A percentile compares a stretch with the other conserved stretches of the same genome.
phyloP scores from a whole-genome alignment of 2,113 vertebrate species.

The Elephas maximus region DNA sequence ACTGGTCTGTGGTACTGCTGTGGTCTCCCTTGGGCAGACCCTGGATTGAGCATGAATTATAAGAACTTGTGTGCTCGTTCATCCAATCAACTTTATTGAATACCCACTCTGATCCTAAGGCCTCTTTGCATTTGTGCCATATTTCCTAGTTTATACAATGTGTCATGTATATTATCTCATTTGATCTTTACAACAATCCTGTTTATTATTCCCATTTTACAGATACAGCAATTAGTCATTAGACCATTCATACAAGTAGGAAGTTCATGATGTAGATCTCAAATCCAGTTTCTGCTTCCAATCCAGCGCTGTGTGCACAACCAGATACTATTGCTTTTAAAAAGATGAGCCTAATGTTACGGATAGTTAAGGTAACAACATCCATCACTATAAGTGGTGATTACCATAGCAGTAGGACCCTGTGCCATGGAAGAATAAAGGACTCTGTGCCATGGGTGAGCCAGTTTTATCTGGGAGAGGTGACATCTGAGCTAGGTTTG shows the following conservation, averaged over 20 bases:
- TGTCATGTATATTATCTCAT: not conserved
- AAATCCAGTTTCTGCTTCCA: not conserved
- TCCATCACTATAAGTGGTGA: not conserved
- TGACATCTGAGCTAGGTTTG: not conserved
- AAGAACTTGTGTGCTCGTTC: not conserved
- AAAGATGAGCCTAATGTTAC: not conserved
- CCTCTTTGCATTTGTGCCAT: not conserved
- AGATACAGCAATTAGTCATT: not conserved
- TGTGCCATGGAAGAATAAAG: not conserved
- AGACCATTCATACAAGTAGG: not conserved
- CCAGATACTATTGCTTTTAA: not conserved
- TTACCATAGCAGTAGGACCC: not conserved
- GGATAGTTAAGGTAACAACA: not conserved
- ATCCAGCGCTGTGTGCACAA: not conserved
- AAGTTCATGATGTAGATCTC: constrained; percentile 5
- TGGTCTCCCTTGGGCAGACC: not conserved
- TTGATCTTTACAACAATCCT: not conserved
- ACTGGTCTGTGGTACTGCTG: not conserved
- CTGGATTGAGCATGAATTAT: not conserved
- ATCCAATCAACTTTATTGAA: not conserved
- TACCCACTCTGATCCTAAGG: not conserved
- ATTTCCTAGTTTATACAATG: not conserved
- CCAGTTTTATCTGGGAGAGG: not conserved
- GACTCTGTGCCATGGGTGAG: not conserved
- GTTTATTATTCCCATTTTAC: not conserved